Conservation (phyloP, 2,797 vertebrate genomes). For the Epinephelus coioides region DNA sequence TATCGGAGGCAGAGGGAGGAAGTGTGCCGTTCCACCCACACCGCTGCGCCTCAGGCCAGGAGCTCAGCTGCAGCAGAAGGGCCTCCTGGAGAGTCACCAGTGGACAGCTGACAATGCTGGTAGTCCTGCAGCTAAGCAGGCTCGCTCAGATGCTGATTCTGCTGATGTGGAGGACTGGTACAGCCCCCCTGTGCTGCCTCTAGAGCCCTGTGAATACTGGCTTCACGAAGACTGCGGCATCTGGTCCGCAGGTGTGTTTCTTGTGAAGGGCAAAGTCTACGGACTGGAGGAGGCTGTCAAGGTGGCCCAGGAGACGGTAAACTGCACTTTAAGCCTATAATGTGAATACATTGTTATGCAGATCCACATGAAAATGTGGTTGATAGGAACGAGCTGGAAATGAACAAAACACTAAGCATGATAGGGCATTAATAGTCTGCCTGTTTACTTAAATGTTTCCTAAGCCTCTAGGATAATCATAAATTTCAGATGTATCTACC, state of each 20-base stretch:
- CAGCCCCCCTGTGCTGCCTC: constrained; percentile 82
- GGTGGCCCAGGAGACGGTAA: constrained; percentile 85
- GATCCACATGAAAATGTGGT: neutral
- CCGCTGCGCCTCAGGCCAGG: constrained; percentile 44
- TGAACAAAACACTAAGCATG: neutral
- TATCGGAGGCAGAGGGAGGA: constrained; percentile 52
- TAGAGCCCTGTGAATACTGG: constrained; percentile 86
- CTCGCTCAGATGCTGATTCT: constrained; percentile 43
- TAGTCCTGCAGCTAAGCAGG: constrained; percentile 75
- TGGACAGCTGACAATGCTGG: constrained; percentile 41
- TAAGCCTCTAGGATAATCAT: constrained; percentile 13
- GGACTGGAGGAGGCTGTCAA: constrained; percentile 86
- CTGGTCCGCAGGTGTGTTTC: constrained; percentile 87
- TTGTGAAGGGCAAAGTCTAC: constrained; percentile 86
- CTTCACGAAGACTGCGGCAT: constrained; percentile 87
- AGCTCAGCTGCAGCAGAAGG: constrained; percentile 61
- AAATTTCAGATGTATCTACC: neutral
- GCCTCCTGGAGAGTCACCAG: constrained; percentile 44
- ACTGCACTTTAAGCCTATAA: neutral
- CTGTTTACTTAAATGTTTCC: neutral
- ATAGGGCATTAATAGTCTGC: neutral
- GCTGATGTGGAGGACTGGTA: constrained; percentile 81
- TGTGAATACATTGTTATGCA: neutral
- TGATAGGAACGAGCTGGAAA: constrained; percentile 13
- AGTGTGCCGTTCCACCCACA: constrained; percentile 8